Evolutionary conservation across 2,888 invertebrate genomes (phyloP).

Genomic region (Agriopis marginaria): DNA sequence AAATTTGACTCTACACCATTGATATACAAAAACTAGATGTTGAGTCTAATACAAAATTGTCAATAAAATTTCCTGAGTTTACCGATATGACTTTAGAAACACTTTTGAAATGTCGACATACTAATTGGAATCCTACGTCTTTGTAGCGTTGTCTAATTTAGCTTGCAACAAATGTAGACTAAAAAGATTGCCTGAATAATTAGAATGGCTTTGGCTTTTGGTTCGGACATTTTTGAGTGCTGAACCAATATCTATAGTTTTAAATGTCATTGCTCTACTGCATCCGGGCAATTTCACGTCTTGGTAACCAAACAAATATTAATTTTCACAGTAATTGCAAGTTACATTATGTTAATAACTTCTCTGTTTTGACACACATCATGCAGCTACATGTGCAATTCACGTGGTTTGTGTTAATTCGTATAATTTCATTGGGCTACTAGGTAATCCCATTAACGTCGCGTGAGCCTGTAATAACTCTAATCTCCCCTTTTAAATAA

Average conservation of each 20-base stretch:
- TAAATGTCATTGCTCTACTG: background rate
- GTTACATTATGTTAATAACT: slow-evolving; percentile 11
- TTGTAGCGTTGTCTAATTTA: too few relatives aligned
- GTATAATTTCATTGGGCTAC: slow-evolving; percentile 33
- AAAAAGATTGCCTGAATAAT: too few relatives aligned
- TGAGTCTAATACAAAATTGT: too few relatives aligned
- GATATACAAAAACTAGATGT: too few relatives aligned
- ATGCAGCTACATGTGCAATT: slow-evolving; percentile 4
- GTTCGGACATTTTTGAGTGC: background rate
- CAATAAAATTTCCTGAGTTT: too few relatives aligned
- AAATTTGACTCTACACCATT: too few relatives aligned
- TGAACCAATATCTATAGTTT: background rate
- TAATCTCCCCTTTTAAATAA: slow-evolving; percentile 56
- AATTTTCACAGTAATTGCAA: slow-evolving; percentile 5
- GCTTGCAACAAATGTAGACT: too few relatives aligned
- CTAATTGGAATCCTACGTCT: too few relatives aligned
- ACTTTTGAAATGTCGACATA: too few relatives aligned
- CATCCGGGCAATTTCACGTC: slow-evolving; percentile 1
- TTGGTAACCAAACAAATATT: background rate
- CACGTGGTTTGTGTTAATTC: slow-evolving; percentile 5
- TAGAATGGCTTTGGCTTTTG: too few relatives aligned
- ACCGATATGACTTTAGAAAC: too few relatives aligned
- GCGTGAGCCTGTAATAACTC: slow-evolving; percentile 44
- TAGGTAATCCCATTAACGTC: slow-evolving; percentile 48
- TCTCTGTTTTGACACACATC: slow-evolving; percentile 15